These are phyloP conservation scores for Drosophila nr. perissopoda DNA, from an alignment of 2,888 invertebrate species.

Conservation along the genomic window DNA sequence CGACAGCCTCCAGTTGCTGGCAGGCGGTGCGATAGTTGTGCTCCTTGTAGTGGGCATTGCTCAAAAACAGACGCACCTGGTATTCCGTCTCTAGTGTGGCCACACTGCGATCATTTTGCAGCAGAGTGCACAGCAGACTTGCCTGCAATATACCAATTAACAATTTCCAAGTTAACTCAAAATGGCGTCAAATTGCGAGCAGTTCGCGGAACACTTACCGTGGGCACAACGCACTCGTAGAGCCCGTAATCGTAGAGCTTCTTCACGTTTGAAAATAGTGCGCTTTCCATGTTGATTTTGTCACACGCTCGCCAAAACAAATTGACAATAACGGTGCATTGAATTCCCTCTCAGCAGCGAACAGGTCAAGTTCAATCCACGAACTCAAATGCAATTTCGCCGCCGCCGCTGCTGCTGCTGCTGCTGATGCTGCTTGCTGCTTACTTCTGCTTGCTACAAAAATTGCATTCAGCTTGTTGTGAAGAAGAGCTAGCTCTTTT, in stretches of 20 bases:
- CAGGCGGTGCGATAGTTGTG: constrained; percentile 90
- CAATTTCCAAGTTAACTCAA: constrained; percentile 3
- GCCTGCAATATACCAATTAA: constrained; percentile 85
- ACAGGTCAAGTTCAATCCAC: neutral
- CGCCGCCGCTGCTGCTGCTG: neutral
- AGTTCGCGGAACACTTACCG: constrained; percentile 86
- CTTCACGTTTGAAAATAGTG: constrained; percentile 89
- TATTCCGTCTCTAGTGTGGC: constrained; percentile 87
- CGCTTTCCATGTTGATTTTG: constrained; percentile 85
- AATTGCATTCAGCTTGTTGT: constrained; percentile 6
- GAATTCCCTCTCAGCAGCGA: neutral
- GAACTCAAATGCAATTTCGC: neutral
- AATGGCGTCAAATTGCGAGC: neutral
- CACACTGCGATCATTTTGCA: constrained; percentile 87
- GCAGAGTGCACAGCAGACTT: constrained; percentile 88
- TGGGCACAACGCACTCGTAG: constrained; percentile 89
- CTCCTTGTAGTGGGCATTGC: constrained; percentile 89
- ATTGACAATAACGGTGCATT: neutral
- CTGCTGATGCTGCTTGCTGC: neutral
- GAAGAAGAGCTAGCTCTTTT: constrained; percentile 1
- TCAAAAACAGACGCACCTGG: constrained; percentile 89
- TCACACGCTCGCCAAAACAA: constrained; percentile 8
- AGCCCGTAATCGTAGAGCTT: constrained; percentile 89
- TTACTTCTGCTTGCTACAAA: neutral
- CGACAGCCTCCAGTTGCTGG: constrained; percentile 86